phyloP scores from a whole-genome alignment of 2,797 vertebrate species.

The Aselliscus stoliczkanus region DNA sequence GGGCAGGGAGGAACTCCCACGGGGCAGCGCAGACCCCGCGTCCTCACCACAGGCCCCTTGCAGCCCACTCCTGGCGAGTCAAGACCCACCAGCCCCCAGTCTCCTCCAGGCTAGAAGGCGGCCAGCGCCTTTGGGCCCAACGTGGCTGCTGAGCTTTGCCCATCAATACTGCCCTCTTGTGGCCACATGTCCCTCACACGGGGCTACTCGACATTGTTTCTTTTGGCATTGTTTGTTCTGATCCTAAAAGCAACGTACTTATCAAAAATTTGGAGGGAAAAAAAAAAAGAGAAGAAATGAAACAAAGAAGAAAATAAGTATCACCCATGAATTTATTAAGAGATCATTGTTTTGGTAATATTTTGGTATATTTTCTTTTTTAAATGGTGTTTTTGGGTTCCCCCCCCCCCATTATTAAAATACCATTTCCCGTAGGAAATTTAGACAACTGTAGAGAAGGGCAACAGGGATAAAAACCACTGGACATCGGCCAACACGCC shows the following conservation, averaged over 20 bases:
- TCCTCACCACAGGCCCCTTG: rapidly evolving
- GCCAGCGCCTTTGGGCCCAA: rapidly evolving
- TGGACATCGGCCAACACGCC: rapidly evolving
- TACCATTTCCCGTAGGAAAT: neutral
- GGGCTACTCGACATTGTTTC: rapidly evolving
- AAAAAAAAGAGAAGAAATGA: neutral
- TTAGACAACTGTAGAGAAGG: neutral
- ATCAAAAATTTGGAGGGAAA: neutral
- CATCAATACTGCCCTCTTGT: neutral
- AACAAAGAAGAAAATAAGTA: neutral
- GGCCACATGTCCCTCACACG: rapidly evolving
- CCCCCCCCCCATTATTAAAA: neutral
- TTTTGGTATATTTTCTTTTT: neutral
- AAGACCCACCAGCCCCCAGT: too few species aligned
- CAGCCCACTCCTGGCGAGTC: neutral
- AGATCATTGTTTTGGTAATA: neutral
- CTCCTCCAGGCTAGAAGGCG: rapidly evolving
- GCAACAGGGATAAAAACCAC: rapidly evolving
- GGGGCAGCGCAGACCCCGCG: neutral
- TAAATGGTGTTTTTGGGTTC: neutral
- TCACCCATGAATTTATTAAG: neutral
- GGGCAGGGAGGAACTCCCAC: rapidly evolving
- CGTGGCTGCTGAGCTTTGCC: rapidly evolving
- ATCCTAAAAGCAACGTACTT: neutral
- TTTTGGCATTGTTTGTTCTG: neutral